Evolutionary conservation across 2,113 vertebrate species (phyloP).

Genomic region (human): DNA sequence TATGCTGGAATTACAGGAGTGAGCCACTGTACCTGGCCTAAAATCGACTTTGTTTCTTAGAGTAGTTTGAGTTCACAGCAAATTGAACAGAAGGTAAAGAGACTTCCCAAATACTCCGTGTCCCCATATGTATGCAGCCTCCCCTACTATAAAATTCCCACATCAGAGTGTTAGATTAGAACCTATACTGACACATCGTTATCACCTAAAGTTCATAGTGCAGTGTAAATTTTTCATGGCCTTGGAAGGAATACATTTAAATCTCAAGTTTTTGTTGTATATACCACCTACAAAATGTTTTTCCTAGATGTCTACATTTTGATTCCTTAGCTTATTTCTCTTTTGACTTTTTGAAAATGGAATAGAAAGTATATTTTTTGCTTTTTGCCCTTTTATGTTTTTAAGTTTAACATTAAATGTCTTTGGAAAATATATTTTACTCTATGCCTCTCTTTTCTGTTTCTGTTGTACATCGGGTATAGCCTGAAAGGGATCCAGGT

Average conservation of each 20-base stretch:
- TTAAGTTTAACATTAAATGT: slow-evolving; percentile 3
- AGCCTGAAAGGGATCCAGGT: not conserved
- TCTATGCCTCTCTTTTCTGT: not conserved
- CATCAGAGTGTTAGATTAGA: not conserved
- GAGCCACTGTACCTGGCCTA: no score
- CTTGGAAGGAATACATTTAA: slow-evolving; percentile 24
- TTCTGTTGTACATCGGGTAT: not conserved
- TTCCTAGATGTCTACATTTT: slow-evolving; percentile 27
- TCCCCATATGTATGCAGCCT: accelerated
- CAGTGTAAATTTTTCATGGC: not conserved
- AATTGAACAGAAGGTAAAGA: not conserved
- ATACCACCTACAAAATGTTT: not conserved
- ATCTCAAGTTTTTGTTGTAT: not conserved
- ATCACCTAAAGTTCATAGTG: not conserved
- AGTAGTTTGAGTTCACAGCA: not conserved
- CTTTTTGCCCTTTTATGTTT: not conserved
- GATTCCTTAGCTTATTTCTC: not conserved
- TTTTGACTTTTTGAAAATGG: not conserved
- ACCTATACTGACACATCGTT: not conserved
- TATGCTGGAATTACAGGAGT: no score
- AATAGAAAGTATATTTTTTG: not conserved
- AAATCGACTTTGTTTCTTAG: not conserved
- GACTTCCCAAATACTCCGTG: not conserved
- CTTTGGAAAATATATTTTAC: not conserved
- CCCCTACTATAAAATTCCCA: not conserved